Conservation (phyloP, 2,797 vertebrate genomes). For the Cyclura pinguis region DNA sequence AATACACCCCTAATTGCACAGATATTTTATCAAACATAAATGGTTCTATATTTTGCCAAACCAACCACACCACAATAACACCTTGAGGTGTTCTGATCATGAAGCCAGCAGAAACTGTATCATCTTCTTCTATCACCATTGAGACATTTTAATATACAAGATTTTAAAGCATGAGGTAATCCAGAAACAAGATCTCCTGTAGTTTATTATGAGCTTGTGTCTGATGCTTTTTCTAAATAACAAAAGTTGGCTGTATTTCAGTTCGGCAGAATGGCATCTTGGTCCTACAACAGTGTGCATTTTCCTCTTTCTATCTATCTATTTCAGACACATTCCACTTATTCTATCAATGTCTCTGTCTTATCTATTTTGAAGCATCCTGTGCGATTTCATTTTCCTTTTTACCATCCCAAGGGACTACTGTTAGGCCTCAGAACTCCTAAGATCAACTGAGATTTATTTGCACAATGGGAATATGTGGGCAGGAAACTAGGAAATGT, state of each 20-base stretch:
- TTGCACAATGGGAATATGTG: slow-evolving; percentile 40
- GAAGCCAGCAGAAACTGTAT: neutral
- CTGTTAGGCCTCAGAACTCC: neutral
- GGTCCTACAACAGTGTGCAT: too few relatives aligned
- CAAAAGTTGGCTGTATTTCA: neutral
- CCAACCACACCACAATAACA: neutral
- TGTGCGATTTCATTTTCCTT: neutral
- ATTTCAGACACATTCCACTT: slow-evolving; percentile 3
- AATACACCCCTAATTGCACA: neutral
- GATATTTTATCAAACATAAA: neutral
- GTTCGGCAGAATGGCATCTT: neutral
- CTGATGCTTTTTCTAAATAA: neutral
- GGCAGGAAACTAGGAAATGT: slow-evolving; percentile 25
- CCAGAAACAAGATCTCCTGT: neutral
- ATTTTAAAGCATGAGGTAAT: neutral
- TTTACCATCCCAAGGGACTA: neutral
- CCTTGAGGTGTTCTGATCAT: neutral
- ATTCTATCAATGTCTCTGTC: neutral
- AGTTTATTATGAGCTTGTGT: neutral
- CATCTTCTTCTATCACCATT: neutral
- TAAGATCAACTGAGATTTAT: neutral
- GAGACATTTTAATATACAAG: neutral
- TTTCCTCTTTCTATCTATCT: slow-evolving; percentile 30
- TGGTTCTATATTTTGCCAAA: neutral
- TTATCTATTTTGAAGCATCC: slow-evolving; percentile 3